phyloP scores from a whole-genome alignment of 2,888 invertebrate genomes.

The Diplolepis rosae region DNA sequence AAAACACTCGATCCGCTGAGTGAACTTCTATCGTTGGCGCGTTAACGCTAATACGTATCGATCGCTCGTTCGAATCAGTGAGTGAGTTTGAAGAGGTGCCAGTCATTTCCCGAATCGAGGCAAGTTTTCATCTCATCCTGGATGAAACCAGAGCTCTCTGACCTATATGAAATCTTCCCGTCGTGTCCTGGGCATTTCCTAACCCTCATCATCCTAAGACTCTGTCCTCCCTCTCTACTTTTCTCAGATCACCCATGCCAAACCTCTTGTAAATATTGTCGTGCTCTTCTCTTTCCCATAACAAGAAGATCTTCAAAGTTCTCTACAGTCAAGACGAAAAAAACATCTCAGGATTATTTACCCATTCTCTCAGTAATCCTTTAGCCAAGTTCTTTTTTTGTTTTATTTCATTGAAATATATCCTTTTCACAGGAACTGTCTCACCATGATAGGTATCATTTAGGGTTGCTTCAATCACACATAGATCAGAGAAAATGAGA shows the following conservation, averaged over 20 bases:
- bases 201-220: background rate
- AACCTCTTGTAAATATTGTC: background rate
- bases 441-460: background rate
- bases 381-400: background rate
- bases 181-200: background rate
- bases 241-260: background rate
- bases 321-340: background rate
- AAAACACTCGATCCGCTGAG: constrained; percentile 13
- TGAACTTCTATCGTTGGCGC: constrained; percentile 17
- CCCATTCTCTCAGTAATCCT: background rate
- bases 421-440: background rate
- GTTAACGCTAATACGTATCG: constrained; percentile 33
- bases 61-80: constrained; percentile 19
- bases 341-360: background rate
- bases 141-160: background rate
- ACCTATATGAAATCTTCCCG: constrained; percentile 30
- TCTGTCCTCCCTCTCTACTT: background rate
- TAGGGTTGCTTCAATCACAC: background rate
- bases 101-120: constrained; percentile 28
- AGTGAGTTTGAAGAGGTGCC: constrained; percentile 40
- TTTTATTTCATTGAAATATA: background rate
- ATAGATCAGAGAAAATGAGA: constrained; percentile 30
- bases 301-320: background rate
- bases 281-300: background rate
- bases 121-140: constrained; percentile 29